Percentiles rank a stretch among this genome's conserved stretches.
Conservation (phyloP, 2,113 vertebrate species). For the human (Homo sapiens) region DNA sequence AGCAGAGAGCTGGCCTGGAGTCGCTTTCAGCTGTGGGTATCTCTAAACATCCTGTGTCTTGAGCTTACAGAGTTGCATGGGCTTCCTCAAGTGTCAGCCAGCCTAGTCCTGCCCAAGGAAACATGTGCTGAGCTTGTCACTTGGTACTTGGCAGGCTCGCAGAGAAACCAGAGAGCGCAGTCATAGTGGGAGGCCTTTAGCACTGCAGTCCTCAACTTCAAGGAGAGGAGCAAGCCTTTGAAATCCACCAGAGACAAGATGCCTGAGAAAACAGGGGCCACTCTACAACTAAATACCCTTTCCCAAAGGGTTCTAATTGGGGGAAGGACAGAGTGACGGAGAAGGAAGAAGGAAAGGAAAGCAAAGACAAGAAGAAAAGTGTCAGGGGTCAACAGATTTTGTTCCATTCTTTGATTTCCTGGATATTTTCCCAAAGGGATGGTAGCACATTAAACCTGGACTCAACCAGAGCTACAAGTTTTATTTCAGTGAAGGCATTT, state of each 20-base stretch:
- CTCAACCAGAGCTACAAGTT: not conserved
- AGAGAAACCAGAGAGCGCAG: not conserved
- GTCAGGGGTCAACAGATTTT: not conserved
- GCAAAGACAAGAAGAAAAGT: not conserved
- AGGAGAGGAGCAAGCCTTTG: not conserved
- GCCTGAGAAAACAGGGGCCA: not conserved
- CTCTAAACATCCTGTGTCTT: not conserved
- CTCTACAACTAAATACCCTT: not conserved
- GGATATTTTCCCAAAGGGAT: not conserved
- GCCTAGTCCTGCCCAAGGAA: not conserved
- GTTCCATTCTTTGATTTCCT: not conserved
- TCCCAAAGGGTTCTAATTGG: no score
- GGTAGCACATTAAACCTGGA: not conserved
- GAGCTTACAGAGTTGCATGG: not conserved
- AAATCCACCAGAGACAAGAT: not conserved
- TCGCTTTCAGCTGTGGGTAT: not conserved
- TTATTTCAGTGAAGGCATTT: not conserved
- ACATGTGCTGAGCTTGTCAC: not conserved
- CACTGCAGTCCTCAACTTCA: not conserved
- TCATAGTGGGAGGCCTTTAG: not conserved
- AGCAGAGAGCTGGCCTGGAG: not conserved
- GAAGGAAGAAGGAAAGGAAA: not conserved
- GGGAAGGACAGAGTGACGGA: not conserved
- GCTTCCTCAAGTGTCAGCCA: slow-evolving; percentile 28
- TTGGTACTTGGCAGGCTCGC: not conserved